Conservation (phyloP, 2,888 invertebrate species). For the Crocallis elinguaria region DNA sequence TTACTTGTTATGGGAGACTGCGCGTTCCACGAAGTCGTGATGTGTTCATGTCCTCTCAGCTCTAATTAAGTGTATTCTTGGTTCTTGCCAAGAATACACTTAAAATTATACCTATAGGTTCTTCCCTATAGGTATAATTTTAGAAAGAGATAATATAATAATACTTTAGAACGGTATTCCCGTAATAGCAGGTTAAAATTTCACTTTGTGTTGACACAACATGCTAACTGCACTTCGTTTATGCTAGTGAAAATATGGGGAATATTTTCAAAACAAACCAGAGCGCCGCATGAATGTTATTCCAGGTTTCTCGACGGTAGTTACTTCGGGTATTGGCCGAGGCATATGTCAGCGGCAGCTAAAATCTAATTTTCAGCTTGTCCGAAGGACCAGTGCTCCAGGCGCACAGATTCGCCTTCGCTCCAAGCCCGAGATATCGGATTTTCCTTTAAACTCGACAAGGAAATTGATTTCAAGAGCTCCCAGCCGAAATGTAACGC, state of each 20-base stretch:
- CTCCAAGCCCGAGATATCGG: conserved; percentile 54
- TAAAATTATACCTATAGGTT: too few species aligned
- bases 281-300: background rate
- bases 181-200: too few species aligned
- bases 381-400: conserved; percentile 61
- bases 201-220: too few species aligned
- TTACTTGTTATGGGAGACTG: too few species aligned
- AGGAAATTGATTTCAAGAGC: conserved; percentile 77
- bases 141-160: too few species aligned
- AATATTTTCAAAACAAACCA: background rate
- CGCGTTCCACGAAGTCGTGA: too few species aligned
- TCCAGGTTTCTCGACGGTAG: conserved; percentile 29
- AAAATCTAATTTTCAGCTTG: conserved; percentile 75
- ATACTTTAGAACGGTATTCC: too few species aligned
- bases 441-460: conserved; percentile 63
- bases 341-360: conserved; percentile 64
- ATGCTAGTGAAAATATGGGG: background rate
- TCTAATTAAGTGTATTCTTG: too few species aligned
- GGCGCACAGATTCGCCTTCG: conserved; percentile 42
- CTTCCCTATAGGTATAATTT: too few species aligned
- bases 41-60: too few species aligned
- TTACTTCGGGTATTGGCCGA: conserved; percentile 45
- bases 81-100: too few species aligned
- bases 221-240: background rate
- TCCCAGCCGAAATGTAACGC: conserved; percentile 59